These are phyloP conservation scores for Drosophila prosaltans DNA, from an alignment of 1,140 invertebrate species.

Conservation along the genomic window DNA sequence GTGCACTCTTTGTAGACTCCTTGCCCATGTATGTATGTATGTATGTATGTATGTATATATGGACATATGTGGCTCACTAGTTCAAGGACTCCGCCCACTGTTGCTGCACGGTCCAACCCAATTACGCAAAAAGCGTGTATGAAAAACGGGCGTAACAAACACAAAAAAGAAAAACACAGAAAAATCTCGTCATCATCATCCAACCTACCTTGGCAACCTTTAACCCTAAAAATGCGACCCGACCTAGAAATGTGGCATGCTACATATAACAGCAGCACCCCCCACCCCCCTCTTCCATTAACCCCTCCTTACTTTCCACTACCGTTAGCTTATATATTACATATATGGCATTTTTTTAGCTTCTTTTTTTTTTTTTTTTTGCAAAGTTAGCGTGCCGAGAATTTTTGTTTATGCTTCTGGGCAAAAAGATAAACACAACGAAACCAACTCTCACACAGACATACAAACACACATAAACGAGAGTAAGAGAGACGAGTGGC, in stretches of 20 bases:
- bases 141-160: conserved; percentile 15
- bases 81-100: conserved; percentile 64
- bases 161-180: conserved; percentile 10
- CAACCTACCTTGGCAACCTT: conserved; percentile 63
- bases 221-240: conserved; percentile 62
- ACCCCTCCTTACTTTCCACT: conserved; percentile 11
- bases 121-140: conserved; percentile 67
- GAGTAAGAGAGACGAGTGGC: conserved; percentile 13
- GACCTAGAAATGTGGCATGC: conserved; percentile 66
- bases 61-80: conserved; percentile 56
- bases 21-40: too few species aligned
- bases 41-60: background rate
- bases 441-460: conserved; percentile 3
- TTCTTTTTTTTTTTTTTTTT: conserved; percentile 31
- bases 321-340: conserved; percentile 11
- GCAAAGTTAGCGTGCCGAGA: conserved; percentile 73
- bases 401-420: conserved; percentile 71
- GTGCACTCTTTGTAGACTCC: conserved; percentile 22
- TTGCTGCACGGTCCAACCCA: conserved; percentile 50
- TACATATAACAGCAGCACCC: background rate
- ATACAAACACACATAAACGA: conserved; percentile 17
- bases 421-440: conserved; percentile 67
- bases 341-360: conserved; percentile 32
- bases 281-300: conserved; percentile 6
- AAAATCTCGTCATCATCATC: conserved; percentile 30